Evolutionary conservation across 2,113 vertebrate genomes (phyloP), one percentile per base, ranked within the genome.

Genomic region (Scomber japonicus): DNA sequence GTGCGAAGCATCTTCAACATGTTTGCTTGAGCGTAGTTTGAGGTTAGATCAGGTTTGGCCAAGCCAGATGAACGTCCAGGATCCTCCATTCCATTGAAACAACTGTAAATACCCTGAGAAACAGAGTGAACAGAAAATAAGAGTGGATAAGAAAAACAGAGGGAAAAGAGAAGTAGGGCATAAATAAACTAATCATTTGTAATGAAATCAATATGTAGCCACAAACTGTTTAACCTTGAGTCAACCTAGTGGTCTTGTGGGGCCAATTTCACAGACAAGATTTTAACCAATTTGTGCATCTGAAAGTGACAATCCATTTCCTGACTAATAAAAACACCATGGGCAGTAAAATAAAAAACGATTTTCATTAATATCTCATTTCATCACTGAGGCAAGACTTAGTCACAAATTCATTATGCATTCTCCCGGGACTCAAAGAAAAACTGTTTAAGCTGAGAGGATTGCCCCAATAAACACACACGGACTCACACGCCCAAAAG

Each of bases 1-100:
- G 97, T 96, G 84, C 97, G 97, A 64, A 99, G 96, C 96, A 99
- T 98, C 93, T 98, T 97, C 50, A 99, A 91, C 93, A 99, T 97
- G 5, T 97, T 98, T 71, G 95, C 97, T 84, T 99, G 98, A 61
- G 98, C 97, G 0, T 98, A 98, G 89, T 87, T 95, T 75, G 97
- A 94, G 0, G 98, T 97, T 68, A 99, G 92, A 16, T 97, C 97
- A 0, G 97, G 97, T 45, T 96, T 97, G 78, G 96, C 93, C 0
- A 92, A 91, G 56, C 84, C 92, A 10, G 86, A 51, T 0, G 96
- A 96, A 83, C 93, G 97, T 0, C 91, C 94, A 50, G 95, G 87
- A 35, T 96, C 97, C 91, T 99, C 97, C 71, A 99, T 96, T 2
- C 98, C 98, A 0, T 91, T 96, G 92, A 97, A 99, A 88, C 98